Evolutionary conservation across 2,113 vertebrate genomes (phyloP), one percentile per base, ranked within the genome.

Genomic region (Mormoops blainvillei): DNA sequence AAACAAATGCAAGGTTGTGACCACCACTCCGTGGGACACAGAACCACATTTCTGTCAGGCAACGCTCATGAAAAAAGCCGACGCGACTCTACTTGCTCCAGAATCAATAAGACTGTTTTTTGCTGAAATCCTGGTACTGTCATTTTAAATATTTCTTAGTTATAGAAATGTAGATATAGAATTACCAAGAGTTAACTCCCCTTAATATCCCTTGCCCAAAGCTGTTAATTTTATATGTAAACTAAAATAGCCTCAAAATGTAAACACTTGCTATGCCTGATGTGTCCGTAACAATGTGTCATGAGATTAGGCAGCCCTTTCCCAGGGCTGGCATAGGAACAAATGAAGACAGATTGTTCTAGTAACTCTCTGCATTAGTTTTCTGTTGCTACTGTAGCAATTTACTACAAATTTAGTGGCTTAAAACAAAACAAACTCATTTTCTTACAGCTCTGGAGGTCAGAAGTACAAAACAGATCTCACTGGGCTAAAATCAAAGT

Each of bases 1-100:
- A 45, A n/a, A 48, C 48, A 52, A 70, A 90, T 4, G 4, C 28
- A 16, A 18, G 20, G 28, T 5, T 52, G 0, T 4, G 24, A 38
- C 0, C 28, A 19, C 36, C 68, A 33, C 36, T 2, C 52, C 0
- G 0, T 0, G 33, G 26, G 48, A 3, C 4, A 0, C 24, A 28
- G 9, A 31, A 5, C 13, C 65, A n/a, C 68, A 26, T 18, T 82
- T n/a, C 76, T 58, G 11, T 24, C n/a, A 68, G 52, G 56, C 5
- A 56, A 31, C 45, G 86, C 56, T 50, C 50, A 74, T 10, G 14
- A 24, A 31, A 63, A 67, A 36, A 2, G 41, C 36, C 68, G 1
- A 20, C 1, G 11, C 7, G 41, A 18, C 3, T 28, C 28, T 5
- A 26, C 73, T 41, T 56, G 50, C 58, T 86, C 85, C 28, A 31